Conservation (phyloP, 2,113 vertebrate species). For the Heterochromis multidens region DNA sequence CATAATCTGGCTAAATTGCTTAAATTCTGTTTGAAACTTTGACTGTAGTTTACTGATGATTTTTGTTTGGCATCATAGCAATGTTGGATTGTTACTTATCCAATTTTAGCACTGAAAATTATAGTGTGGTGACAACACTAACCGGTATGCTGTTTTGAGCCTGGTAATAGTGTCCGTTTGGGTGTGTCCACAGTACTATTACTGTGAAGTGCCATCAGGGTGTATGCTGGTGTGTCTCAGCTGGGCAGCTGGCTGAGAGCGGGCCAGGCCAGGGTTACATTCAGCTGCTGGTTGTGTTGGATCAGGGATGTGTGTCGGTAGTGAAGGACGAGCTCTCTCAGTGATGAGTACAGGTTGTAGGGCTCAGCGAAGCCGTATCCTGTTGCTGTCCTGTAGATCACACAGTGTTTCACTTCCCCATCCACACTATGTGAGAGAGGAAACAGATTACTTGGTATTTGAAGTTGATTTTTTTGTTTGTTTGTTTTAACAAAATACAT, state of each 20-base stretch:
- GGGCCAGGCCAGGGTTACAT: constrained; percentile 97
- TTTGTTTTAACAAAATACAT: not conserved
- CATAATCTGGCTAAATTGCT: not conserved
- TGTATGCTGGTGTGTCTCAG: constrained; percentile 62
- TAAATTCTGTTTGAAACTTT: not conserved
- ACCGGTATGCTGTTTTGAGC: constrained; percentile 1
- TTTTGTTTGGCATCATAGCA: constrained; percentile 1
- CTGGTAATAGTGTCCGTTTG: constrained; percentile 4
- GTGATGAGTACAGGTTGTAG: constrained; percentile 92
- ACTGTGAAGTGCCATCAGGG: constrained; percentile 29
- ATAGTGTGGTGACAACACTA: not conserved
- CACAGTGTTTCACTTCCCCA: constrained; percentile 95
- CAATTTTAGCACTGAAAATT: not conserved
- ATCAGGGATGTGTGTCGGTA: constrained; percentile 97
- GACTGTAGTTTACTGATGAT: not conserved
- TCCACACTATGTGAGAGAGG: constrained; percentile 79
- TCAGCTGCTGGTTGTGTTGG: constrained; percentile 99
- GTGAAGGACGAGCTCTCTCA: constrained; percentile 97
- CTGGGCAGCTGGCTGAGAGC: constrained; percentile 87
- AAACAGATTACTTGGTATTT: not conserved
- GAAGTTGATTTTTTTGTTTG: not conserved
- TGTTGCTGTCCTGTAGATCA: constrained; percentile 96
- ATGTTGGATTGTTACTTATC: not conserved
- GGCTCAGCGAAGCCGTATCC: constrained; percentile 97
- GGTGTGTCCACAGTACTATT: constrained; percentile 11